phyloP scores from a whole-genome alignment of 2,797 vertebrate species.

The Pseudopleuronectes americanus region DNA sequence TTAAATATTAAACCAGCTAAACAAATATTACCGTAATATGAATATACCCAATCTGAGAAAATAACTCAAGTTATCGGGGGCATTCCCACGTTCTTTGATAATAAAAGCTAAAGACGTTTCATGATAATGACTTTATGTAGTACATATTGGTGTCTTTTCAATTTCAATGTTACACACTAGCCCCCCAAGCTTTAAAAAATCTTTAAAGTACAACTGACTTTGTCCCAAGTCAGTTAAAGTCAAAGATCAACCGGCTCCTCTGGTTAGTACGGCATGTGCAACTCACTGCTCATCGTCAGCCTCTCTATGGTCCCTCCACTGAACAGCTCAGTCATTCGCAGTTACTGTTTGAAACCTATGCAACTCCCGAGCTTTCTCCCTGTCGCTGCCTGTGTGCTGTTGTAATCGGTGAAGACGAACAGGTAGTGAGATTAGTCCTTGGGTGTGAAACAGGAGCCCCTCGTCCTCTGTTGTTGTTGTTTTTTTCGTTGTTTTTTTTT shows the following conservation, averaged over 20 bases:
- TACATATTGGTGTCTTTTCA: neutral
- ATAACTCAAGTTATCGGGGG: neutral
- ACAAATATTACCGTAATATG: too few relatives aligned
- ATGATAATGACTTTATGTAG: neutral
- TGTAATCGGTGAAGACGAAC: slow-evolving; percentile 66
- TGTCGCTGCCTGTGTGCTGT: slow-evolving; percentile 68
- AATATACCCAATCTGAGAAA: too few relatives aligned
- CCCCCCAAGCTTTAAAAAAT: neutral
- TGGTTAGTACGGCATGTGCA: slow-evolving; percentile 53
- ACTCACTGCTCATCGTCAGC: slow-evolving; percentile 25
- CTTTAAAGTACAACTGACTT: slow-evolving; percentile 10
- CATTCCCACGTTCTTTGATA: neutral
- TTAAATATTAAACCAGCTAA: too few relatives aligned
- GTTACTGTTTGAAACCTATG: slow-evolving; percentile 81
- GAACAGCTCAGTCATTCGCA: slow-evolving; percentile 67
- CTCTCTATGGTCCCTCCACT: slow-evolving; percentile 44
- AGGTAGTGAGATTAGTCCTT: slow-evolving; percentile 63
- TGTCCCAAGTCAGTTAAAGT: neutral
- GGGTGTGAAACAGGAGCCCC: slow-evolving; percentile 70
- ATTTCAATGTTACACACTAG: neutral
- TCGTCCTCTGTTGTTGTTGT: slow-evolving; percentile 30
- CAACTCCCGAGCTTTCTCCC: slow-evolving; percentile 77
- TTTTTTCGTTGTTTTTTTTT: slow-evolving; percentile 52
- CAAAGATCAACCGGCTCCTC: slow-evolving; percentile 15
- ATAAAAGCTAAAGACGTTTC: neutral